These are phyloP conservation scores for Petrophora chlorosata DNA, from an alignment of 2,888 invertebrate species.

Conservation along the genomic window DNA sequence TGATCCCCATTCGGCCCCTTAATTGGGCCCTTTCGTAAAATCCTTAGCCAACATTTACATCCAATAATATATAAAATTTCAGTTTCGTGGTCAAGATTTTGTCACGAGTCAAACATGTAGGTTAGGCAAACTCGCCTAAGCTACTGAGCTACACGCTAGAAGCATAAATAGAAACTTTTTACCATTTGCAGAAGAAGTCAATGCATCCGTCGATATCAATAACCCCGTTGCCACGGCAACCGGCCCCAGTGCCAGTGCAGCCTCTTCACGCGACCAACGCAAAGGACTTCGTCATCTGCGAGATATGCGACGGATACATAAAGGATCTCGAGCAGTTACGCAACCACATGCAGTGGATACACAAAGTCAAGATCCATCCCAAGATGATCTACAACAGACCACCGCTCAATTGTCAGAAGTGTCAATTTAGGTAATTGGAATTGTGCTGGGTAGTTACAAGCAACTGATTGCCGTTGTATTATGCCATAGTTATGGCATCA, in stretches of 20 bases:
- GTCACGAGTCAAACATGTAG: too few species aligned
- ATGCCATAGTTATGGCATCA: not conserved
- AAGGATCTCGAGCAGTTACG: conserved; percentile 96
- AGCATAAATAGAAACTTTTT: too few species aligned
- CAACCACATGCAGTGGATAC: conserved; percentile 99
- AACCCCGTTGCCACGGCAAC: conserved; percentile 89
- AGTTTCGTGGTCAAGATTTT: too few species aligned
- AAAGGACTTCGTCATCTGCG: conserved; percentile 95
- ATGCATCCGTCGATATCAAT: conserved; percentile 93
- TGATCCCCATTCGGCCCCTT: too few species aligned
- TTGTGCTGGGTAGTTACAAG: too few species aligned
- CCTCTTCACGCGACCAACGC: conserved; percentile 59
- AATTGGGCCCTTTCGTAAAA: too few species aligned
- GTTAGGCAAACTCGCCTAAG: too few species aligned
- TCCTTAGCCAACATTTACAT: too few species aligned
- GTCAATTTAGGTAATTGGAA: conserved; percentile 87
- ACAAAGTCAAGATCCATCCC: conserved; percentile 97
- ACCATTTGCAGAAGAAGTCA: conserved; percentile 59
- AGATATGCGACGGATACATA: conserved; percentile 98
- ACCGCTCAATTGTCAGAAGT: conserved; percentile 97
- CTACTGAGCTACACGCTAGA: too few species aligned
- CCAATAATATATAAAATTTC: too few species aligned
- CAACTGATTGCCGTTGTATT: not conserved
- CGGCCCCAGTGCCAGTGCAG: conserved; percentile 49
- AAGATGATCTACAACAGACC: conserved; percentile 98